Base-by-base conservation (phyloP, 2,113 vertebrate genomes). In the Sturnira hondurensis region DNA sequence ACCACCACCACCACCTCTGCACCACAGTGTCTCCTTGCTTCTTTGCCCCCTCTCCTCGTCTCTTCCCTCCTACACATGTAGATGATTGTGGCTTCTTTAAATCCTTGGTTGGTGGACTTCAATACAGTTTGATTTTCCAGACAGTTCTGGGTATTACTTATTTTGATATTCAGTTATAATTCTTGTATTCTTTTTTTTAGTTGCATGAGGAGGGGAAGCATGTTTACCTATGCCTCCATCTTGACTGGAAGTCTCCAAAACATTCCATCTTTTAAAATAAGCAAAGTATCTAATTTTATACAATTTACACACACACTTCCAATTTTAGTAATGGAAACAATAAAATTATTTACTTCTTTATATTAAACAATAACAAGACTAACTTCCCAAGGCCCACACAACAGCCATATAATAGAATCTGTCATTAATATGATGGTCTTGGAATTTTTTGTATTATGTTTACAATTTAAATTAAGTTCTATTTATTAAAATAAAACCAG, bases 271-370 rank as follows among this genome's bases (percentile, higher is more conserved):
- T 89, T 85, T 89, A 58, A 58, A 94, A 86, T 86, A 73, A 85
- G 31, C 61, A 28, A 95, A 86, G 70, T 73, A 76, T 26, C 96
- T 90, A 90, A 73, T 92, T 95, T 96, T 90, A 90, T 47, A 95
- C 15, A 92, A 95, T 65, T 95, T 88, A 96, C 76, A 93, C 67
- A 89, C 54, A 83, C n/a, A 89, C 26, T 86, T 84, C 92, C 85
- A 91, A 89, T 95, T 95, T 94, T 45, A 96, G 80, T 90, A 95
- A 95, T n/a, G 95, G 47, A 96, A 94, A 94, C 54, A 94, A 70
- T 47, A n/a, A 74, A 67, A 47, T 90, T 91, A 88, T 50, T 94
- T 73, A 95, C 10, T 97, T 91, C 47, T 91, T 96, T 50, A 50
- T 95, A 89, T 91, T 80, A 86, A 97, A 89, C 47, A 94, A 12